Evolutionary conservation across 1,140 invertebrate genomes (phyloP).

Genomic region (Drosophila sp.): DNA sequence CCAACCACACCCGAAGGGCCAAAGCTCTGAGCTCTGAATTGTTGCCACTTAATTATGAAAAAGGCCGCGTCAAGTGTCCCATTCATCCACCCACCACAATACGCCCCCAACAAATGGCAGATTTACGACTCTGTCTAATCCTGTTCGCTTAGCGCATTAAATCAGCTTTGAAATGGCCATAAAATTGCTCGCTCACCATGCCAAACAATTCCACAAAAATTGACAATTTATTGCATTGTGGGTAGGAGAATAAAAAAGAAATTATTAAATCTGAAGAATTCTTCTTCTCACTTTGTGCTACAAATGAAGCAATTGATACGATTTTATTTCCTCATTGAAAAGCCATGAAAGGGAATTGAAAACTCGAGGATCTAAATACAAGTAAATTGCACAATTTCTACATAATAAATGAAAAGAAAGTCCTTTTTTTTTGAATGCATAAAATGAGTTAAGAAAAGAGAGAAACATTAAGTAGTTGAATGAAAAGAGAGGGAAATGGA

Average conservation of each 20-base stretch:
- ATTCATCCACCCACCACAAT: slow-evolving; percentile 24
- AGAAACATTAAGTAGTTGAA: too few relatives aligned
- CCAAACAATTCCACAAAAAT: slow-evolving; percentile 74
- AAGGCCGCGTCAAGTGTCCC: slow-evolving; percentile 60
- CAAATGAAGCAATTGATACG: neutral
- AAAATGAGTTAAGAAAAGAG: too few relatives aligned
- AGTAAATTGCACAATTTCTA: too few relatives aligned
- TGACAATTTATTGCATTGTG: slow-evolving; percentile 68
- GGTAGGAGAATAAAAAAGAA: slow-evolving; percentile 19
- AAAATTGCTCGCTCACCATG: slow-evolving; percentile 60
- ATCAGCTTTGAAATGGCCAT: slow-evolving; percentile 74
- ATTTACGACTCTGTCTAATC: slow-evolving; percentile 70
- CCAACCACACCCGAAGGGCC: slow-evolving; percentile 23
- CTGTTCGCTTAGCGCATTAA: slow-evolving; percentile 69
- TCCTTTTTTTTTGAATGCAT: too few relatives aligned
- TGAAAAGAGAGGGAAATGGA: too few relatives aligned
- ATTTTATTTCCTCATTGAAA: neutral
- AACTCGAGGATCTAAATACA: too few relatives aligned
- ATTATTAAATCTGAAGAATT: slow-evolving; percentile 4
- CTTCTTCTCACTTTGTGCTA: neutral
- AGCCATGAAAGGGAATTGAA: too few relatives aligned
- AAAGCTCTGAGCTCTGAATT: slow-evolving; percentile 29
- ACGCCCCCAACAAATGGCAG: slow-evolving; percentile 48
- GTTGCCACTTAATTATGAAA: slow-evolving; percentile 73
- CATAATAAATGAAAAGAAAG: too few relatives aligned